Evolutionary conservation across 2,888 invertebrate species (phyloP).

Genomic region (Marasmarcha lunaedactyla): DNA sequence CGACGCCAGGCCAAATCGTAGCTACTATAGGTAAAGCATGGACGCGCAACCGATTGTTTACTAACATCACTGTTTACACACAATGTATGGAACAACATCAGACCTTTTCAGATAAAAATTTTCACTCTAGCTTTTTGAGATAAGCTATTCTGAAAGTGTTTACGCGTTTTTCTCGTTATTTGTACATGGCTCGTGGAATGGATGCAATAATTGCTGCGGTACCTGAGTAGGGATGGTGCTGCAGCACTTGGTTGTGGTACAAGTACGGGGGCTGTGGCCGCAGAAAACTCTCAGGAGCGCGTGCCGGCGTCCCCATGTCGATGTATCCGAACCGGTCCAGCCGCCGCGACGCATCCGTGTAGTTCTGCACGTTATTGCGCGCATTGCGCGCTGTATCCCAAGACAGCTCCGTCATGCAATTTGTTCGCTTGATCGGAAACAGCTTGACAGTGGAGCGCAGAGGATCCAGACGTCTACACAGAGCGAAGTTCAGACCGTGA

Average conservation of each 20-base stretch:
- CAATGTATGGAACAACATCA: too few species aligned
- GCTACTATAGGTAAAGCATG: too few species aligned
- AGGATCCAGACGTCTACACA: conserved; percentile 52
- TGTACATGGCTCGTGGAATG: too few species aligned
- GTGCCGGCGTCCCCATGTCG: conserved; percentile 47
- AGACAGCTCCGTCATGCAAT: conserved; percentile 32
- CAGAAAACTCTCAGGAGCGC: conserved; percentile 21
- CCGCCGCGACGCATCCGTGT: conserved; percentile 24
- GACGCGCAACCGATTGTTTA: too few species aligned
- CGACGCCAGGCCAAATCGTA: too few species aligned
- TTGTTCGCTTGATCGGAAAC: conserved; percentile 33
- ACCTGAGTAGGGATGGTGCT: conserved; percentile 9
- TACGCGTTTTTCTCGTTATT: too few species aligned
- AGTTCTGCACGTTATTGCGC: conserved; percentile 28
- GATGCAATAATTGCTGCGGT: conserved; percentile 4
- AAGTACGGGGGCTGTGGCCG: conserved; percentile 8
- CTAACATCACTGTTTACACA: too few species aligned
- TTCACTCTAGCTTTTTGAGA: too few species aligned
- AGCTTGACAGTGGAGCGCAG: conserved; percentile 41
- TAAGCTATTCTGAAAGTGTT: too few species aligned
- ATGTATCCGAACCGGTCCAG: conserved; percentile 69
- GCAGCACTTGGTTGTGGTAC: conserved; percentile 18
- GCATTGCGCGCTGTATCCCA: conserved; percentile 34
- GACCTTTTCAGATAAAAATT: too few species aligned
- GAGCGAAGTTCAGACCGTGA: conserved; percentile 6